These are phyloP conservation scores for Cichladusa arquata DNA, from an alignment of 2,113 vertebrate species.

Conservation along the genomic window DNA sequence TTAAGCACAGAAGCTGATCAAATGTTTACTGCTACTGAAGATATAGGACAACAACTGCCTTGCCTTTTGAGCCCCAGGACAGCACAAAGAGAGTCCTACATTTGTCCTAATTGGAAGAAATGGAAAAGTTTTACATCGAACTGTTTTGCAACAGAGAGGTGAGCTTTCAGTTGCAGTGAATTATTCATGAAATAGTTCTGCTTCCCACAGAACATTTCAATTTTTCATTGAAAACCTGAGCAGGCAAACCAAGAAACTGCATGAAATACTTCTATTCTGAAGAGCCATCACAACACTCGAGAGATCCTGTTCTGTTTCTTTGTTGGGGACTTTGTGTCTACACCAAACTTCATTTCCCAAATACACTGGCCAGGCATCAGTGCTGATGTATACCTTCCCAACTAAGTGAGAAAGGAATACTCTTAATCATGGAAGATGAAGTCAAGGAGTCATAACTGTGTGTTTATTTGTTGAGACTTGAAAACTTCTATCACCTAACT, in stretches of 20 bases:
- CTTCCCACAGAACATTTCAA: background rate
- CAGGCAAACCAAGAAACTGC: background rate
- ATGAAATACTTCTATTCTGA: background rate
- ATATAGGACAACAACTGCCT: background rate
- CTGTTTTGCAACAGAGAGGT: background rate
- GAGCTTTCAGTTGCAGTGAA: constrained; percentile 1
- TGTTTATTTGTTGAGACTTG: background rate
- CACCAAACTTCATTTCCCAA: background rate
- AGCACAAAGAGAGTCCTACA: background rate
- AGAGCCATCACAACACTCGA: background rate
- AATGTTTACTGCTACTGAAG: background rate
- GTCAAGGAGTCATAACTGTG: background rate
- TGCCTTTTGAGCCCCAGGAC: background rate
- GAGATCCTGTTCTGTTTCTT: background rate
- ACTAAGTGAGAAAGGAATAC: accelerated
- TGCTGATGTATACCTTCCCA: background rate
- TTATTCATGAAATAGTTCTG: constrained; percentile 28
- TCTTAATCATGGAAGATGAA: background rate
- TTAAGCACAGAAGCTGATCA: background rate
- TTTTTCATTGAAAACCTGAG: constrained; percentile 16
- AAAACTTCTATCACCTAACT: background rate
- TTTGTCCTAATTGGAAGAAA: constrained; percentile 8
- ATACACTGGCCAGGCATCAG: background rate
- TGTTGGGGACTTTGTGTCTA: background rate
- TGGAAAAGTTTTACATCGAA: background rate